Conservation (phyloP, 2,797 vertebrate genomes). For the Rallus crepitans region DNA sequence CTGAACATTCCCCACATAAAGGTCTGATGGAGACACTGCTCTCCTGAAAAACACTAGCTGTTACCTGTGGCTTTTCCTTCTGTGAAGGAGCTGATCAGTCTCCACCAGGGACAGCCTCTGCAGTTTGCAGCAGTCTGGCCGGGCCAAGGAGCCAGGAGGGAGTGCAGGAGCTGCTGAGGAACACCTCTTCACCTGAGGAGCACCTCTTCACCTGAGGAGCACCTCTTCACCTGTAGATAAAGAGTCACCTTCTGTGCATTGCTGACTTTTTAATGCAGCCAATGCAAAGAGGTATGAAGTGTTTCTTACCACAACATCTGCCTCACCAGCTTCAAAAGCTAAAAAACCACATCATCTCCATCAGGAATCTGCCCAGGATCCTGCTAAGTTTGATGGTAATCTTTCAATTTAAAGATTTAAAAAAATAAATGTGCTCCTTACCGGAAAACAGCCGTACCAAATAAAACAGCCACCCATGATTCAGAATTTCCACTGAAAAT, state of each 20-base stretch:
- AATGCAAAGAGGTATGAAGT: background rate
- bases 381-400: background rate
- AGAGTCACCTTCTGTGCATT: background rate
- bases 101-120: background rate
- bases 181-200: background rate
- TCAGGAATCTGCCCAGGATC: background rate
- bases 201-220: background rate
- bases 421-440: background rate
- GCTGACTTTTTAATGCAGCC: background rate
- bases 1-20: background rate
- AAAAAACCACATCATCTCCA: background rate
- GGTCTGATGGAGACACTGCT: background rate
- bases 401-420: background rate
- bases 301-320: background rate
- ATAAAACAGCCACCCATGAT: background rate
- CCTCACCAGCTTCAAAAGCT: slow-evolving; percentile 19
- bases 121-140: background rate
- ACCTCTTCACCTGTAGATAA: background rate
- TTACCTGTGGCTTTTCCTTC: background rate
- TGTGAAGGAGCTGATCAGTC: background rate
- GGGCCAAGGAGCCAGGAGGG: background rate
- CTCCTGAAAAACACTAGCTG: rapidly evolving
- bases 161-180: background rate
- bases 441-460: background rate
- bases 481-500: slow-evolving; percentile 38